Base-by-base conservation (phyloP, 1,140 invertebrate species). In the Drosophila seguyi region DNA sequence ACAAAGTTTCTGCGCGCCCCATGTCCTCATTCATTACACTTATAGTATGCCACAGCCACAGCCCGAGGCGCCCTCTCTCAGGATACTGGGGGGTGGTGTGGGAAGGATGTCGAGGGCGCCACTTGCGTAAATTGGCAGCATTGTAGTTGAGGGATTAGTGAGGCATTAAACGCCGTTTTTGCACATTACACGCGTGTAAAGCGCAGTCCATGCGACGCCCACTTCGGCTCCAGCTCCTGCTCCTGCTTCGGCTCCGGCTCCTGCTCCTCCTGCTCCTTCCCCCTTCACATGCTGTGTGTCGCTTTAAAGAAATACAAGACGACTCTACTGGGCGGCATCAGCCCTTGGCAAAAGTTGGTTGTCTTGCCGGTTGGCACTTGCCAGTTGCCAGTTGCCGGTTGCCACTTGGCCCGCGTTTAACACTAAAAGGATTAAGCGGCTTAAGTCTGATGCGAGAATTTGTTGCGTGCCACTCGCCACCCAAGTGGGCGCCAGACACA, bases 141-240 rank as follows among this genome's bases (percentile, higher is more conserved):
- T 88, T 88, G 85, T 88, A 85, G 85, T 88, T 88, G 85, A 90
- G 85, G 85, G 85, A 88, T 88, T 88, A 88, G 85, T 85, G 85
- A 72, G 69, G 85, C 85, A 90, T 88, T 90, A 88, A 88, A 90
- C 85, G 81, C 85, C 87, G 85, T 90, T 88, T 88, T 88, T 88
- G 85, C 85, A 88, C 85, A 88, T 88, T 88, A 88, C 85, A 88
- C 85, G 85, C 85, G 81, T 88, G 85, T 88, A 88, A 88, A 90
- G 85, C 85, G 74, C 85, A 87, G 74, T 73, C 85, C 84, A 72
- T 52, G 53, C 67, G 52, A 55, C 86, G 63, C 67, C 77, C 62
- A 60, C 81, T 50, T n/a, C 7, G 2, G 16, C 25, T 11, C 3
- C 16, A 3, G 8, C 45, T 48, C 16, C 22, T n/a, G 18, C 44